phyloP scores from a whole-genome alignment of 2,113 vertebrate genomes.

The Thymallus thymallus region DNA sequence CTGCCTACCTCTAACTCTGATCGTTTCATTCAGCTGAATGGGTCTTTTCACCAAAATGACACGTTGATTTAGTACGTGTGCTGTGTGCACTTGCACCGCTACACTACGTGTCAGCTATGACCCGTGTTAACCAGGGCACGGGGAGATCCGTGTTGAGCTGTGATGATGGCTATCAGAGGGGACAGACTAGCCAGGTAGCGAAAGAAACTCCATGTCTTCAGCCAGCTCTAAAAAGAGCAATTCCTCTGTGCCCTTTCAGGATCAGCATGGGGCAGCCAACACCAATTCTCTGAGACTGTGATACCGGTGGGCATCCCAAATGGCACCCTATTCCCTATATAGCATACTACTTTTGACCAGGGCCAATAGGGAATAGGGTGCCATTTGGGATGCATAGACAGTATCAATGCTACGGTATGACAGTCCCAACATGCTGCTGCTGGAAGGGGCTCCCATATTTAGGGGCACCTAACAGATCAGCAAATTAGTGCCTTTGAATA shows the following conservation, averaged over 20 bases:
- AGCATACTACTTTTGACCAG: too few species aligned
- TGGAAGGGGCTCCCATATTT: too few species aligned
- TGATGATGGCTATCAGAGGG: too few species aligned
- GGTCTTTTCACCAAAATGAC: not conserved
- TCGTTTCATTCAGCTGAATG: not conserved
- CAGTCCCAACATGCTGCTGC: not conserved
- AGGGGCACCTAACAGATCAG: too few species aligned
- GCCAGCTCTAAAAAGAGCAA: constrained; percentile 2
- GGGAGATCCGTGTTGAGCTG: not conserved
- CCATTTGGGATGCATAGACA: too few species aligned
- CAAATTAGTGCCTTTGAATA: too few species aligned
- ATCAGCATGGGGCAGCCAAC: constrained; percentile 14
- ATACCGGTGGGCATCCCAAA: not conserved
- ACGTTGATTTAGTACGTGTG: not conserved
- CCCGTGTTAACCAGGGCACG: not conserved
- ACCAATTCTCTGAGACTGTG: not conserved
- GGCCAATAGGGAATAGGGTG: too few species aligned
- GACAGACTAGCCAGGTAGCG: not conserved
- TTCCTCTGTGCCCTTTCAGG: constrained; percentile 11
- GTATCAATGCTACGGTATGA: not conserved
- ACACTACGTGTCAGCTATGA: not conserved
- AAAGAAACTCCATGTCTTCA: not conserved
- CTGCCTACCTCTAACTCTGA: not conserved
- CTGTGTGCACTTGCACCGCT: not conserved
- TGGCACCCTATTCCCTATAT: too few species aligned